Evolutionary conservation across 2,113 vertebrate species (phyloP).

Genomic region (Pachypanchax playfairii): DNA sequence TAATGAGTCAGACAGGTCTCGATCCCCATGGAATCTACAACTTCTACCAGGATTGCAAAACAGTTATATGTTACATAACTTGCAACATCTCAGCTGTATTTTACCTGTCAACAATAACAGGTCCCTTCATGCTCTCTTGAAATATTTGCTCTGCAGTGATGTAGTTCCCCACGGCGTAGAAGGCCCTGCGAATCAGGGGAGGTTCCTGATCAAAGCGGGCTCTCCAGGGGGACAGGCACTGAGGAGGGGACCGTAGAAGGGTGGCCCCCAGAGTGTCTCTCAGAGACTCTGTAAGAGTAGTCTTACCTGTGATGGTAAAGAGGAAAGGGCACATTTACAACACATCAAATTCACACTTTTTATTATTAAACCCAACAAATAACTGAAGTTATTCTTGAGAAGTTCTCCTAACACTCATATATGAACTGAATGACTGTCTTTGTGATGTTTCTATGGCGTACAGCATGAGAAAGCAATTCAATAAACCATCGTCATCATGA

Average conservation of each 20-base stretch:
- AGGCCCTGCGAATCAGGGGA: slow-evolving; percentile 87
- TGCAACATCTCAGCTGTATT: slow-evolving; percentile 9
- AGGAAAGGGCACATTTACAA: not conserved
- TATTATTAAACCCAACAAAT: slow-evolving; percentile 3
- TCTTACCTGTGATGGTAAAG: slow-evolving; percentile 83
- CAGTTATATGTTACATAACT: slow-evolving; percentile 8
- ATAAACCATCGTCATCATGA: slow-evolving; percentile 55
- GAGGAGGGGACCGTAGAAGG: slow-evolving; percentile 86
- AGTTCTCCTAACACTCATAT: slow-evolving; percentile 10
- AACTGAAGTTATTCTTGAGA: slow-evolving; percentile 13
- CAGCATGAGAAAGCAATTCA: slow-evolving; percentile 37
- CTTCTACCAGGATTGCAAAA: slow-evolving; percentile 9
- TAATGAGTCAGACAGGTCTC: slow-evolving; percentile 10
- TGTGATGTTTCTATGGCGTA: slow-evolving; percentile 30
- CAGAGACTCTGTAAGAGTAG: slow-evolving; percentile 86
- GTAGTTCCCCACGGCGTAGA: slow-evolving; percentile 93
- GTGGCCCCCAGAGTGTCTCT: slow-evolving; percentile 78
- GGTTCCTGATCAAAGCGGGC: slow-evolving; percentile 86
- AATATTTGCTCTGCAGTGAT: slow-evolving; percentile 87
- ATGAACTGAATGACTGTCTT: slow-evolving; percentile 16
- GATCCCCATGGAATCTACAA: not conserved
- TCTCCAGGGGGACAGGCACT: slow-evolving; percentile 85
- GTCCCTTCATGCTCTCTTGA: slow-evolving; percentile 70
- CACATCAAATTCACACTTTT: not conserved
- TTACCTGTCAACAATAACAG: slow-evolving; percentile 93